Base-by-base conservation (phyloP, 2,888 invertebrate genomes). In the Xylophagus ater region DNA sequence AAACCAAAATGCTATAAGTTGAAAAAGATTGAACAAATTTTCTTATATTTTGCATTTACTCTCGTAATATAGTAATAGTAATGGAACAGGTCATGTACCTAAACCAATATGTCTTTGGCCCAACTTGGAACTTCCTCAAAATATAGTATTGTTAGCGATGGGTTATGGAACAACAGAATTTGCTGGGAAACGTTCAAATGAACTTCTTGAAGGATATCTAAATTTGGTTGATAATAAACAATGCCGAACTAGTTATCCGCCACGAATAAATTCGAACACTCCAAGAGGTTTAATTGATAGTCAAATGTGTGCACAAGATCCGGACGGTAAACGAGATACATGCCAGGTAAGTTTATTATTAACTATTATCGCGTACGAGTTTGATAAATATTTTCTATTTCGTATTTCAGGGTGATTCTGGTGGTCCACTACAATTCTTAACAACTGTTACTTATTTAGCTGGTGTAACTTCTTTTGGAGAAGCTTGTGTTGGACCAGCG, bases 101-200 rank as follows among this genome's bases (percentile, higher is more conserved):
- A 13, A 34, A 12, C 74, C 74, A 3, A 69, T 72, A 4, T 75
- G 74, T 52, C 56, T 74, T 13, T 68, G 65, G 50, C 55, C 55
- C 2, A 54, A 52, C 40, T 34, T 26, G 4, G 29, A 28, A 21
- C 2, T 29, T 13, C 21, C 34, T 6, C 19, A 8, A 4, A n/a
- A n/a, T n/a, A 6, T 17, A 4, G 18, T 15, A 4, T 13, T 40
- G 9, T 7, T 29, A 3, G 40, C 14, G 14, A 40, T 40, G 40
- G 40, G 40, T 9, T 40, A 19, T 15, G 40, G 40, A 10, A 34
- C 40, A 14, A n/a, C 6, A 10, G 12, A 14, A 10, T 40, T 40
- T 20, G 34, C 19, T 5, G 40, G 34, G 4, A 34, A 34, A 9
- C 20, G 23, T 13, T 20, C 40, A 8, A 34, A 40, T 21, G 34